Evolutionary conservation across 2,888 invertebrate species (phyloP).

Genomic region (Heliconius ethilla): DNA sequence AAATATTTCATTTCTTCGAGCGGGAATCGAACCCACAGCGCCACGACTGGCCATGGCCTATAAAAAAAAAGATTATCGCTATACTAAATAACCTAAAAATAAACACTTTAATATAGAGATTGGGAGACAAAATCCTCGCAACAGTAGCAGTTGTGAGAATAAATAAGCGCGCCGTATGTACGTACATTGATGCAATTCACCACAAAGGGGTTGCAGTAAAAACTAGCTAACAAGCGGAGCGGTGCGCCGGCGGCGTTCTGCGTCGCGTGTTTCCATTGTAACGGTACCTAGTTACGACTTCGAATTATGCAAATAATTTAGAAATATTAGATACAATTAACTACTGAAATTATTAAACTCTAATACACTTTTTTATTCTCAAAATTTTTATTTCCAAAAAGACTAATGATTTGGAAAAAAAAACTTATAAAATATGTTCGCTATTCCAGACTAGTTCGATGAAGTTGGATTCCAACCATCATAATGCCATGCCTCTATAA

Average conservation of each 20-base stretch:
- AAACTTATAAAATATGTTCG: background rate
- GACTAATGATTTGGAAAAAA: background rate
- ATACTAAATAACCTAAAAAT: background rate
- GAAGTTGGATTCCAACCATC: no score
- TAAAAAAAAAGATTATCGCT: background rate
- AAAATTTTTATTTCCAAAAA: background rate
- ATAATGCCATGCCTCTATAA: background rate
- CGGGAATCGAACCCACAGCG: background rate
- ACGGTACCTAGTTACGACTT: background rate
- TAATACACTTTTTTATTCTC: background rate
- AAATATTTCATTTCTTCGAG: no score
- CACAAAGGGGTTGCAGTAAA: conserved; percentile 76
- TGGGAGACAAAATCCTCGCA: conserved; percentile 37
- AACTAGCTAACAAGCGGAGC: conserved; percentile 77
- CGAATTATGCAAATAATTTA: background rate
- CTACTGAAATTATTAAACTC: background rate
- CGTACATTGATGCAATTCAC: conserved; percentile 70
- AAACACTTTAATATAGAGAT: conserved; percentile 27
- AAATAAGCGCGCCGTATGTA: conserved; percentile 40
- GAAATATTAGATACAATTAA: background rate
- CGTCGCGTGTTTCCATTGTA: conserved; percentile 28
- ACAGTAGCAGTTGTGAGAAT: conserved; percentile 38
- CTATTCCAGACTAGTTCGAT: background rate
- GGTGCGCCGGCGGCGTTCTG: conserved; percentile 62
- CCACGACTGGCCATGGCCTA: no score